Percentiles rank a stretch among this genome's conserved stretches.
Conservation (phyloP, 2,797 vertebrate species). For the Chelonia mydas region DNA sequence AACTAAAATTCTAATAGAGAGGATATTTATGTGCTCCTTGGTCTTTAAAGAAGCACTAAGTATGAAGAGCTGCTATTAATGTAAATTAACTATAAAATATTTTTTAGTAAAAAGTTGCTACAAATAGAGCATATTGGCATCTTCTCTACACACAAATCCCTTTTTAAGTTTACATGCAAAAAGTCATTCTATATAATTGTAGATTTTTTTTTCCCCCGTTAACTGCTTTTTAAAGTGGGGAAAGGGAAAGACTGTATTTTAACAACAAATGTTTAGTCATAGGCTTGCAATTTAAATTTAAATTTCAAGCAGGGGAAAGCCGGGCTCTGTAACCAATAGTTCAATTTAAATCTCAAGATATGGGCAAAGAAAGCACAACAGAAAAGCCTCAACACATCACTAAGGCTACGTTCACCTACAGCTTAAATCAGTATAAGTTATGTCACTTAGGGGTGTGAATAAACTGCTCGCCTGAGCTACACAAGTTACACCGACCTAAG, state of each 20-base stretch:
- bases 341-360: neutral
- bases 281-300: no score
- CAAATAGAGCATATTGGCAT: neutral
- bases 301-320: neutral
- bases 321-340: neutral
- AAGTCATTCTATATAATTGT: neutral
- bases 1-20: neutral
- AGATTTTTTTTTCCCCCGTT: neutral
- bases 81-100: neutral
- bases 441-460: no score
- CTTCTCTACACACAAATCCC: neutral
- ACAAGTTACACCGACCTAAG: no score
- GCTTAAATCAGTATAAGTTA: no score
- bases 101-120: neutral
- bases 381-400: neutral
- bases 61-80: neutral
- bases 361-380: neutral
- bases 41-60: neutral
- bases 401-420: neutral
- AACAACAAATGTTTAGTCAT: neutral
- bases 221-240: neutral
- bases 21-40: neutral
- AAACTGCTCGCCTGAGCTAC: no score
- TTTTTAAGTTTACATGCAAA: neutral
- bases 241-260: neutral